Evolutionary conservation across 2,888 invertebrate genomes (phyloP).

Genomic region (Erebia epiphron): DNA sequence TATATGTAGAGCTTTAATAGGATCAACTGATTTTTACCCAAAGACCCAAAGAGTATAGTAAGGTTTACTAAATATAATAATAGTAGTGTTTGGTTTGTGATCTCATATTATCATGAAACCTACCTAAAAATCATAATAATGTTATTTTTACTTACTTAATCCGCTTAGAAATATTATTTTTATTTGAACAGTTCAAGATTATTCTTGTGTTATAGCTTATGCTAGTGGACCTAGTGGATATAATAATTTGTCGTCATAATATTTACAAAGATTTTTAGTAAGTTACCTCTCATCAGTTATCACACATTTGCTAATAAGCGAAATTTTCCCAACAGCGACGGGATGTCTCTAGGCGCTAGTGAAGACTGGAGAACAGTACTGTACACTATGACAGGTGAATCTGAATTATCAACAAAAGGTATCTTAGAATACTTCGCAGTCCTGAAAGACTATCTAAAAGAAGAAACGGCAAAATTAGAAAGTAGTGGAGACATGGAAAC

Average conservation of each 20-base stretch:
- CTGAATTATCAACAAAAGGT: constrained; percentile 67
- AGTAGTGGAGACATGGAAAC: constrained; percentile 63
- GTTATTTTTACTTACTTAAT: no score
- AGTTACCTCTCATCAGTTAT: background rate
- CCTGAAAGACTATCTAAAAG: constrained; percentile 57
- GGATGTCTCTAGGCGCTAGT: constrained; percentile 75
- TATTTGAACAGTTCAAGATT: background rate
- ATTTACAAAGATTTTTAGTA: background rate
- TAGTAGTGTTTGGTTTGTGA: no score
- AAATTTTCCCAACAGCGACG: constrained; percentile 54
- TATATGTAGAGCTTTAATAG: background rate
- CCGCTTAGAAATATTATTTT: background rate
- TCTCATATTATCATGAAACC: no score
- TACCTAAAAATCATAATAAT: no score
- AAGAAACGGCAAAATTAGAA: constrained; percentile 59
- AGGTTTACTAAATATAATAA: no score
- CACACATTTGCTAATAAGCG: constrained; percentile 1
- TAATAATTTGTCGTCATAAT: background rate
- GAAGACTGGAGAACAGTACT: constrained; percentile 74
- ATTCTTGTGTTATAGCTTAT: no score
- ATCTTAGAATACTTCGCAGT: constrained; percentile 68
- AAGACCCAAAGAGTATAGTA: no score
- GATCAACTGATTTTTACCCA: background rate
- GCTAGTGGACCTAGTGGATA: background rate
- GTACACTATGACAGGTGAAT: constrained; percentile 68